Conservation (phyloP, 2,113 vertebrate species). For the Clarias macrocephalus region DNA sequence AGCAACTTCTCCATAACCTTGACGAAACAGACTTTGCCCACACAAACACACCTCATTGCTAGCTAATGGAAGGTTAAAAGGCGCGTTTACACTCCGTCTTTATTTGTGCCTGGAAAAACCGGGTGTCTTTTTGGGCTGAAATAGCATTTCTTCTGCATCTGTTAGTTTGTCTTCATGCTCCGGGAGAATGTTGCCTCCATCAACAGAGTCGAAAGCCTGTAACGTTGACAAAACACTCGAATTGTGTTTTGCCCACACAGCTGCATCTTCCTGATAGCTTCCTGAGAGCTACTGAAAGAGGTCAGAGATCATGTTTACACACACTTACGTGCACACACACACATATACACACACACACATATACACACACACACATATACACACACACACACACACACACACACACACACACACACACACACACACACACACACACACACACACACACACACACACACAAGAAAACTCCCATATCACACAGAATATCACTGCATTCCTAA, state of each 20-base stretch:
- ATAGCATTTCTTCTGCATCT: constrained; percentile 19
- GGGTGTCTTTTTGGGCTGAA: neutral
- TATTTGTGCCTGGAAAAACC: neutral
- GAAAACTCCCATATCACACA: constrained; percentile 17
- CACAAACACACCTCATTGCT: neutral
- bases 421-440: neutral
- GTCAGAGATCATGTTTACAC: constrained; percentile 12
- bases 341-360: neutral
- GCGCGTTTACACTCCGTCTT: neutral
- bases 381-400: constrained; percentile 1
- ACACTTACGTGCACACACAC: neutral
- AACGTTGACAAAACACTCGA: constrained; percentile 29
- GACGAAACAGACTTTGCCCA: constrained; percentile 32
- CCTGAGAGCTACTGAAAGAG: neutral
- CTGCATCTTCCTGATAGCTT: constrained; percentile 20
- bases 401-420: neutral
- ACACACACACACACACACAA: neutral
- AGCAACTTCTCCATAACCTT: constrained; percentile 24
- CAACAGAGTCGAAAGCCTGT: constrained; percentile 19
- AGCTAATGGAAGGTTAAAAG: constrained; percentile 33
- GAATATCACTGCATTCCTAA: constrained; percentile 16
- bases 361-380: neutral
- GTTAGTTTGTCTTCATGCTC: constrained; percentile 12
- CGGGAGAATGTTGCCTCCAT: constrained; percentile 24
- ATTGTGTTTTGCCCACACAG: constrained; percentile 38